Evolutionary conservation across 2,113 vertebrate genomes (phyloP).

Genomic region (Thunnus thynnus): DNA sequence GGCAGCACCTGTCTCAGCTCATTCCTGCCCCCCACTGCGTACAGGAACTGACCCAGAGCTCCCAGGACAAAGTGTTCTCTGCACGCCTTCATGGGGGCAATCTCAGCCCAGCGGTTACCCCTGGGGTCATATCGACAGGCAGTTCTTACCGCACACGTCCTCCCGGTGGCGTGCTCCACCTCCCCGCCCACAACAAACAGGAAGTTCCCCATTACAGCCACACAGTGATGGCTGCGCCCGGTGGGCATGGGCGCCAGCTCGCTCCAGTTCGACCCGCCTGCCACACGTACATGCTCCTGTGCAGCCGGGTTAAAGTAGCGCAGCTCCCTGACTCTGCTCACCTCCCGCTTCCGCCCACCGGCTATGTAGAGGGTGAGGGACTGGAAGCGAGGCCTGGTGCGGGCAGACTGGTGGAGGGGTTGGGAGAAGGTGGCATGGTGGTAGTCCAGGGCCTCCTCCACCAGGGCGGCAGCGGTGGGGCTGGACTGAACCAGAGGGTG

Average conservation of each 20-base stretch:
- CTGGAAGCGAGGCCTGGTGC: slow-evolving; percentile 93
- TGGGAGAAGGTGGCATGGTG: slow-evolving; percentile 92
- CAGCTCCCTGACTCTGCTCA: slow-evolving; percentile 93
- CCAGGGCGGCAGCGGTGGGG: slow-evolving; percentile 88
- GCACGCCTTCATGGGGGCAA: slow-evolving; percentile 97
- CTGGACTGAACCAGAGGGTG: slow-evolving; percentile 92
- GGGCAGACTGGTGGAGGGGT: slow-evolving; percentile 92
- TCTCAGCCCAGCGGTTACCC: slow-evolving; percentile 93
- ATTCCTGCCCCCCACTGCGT: slow-evolving; percentile 94
- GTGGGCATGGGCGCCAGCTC: slow-evolving; percentile 93
- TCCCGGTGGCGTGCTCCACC: slow-evolving; percentile 91
- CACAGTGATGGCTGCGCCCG: slow-evolving; percentile 96
- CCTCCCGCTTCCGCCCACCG: slow-evolving; percentile 93
- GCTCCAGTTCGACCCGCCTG: slow-evolving; percentile 94
- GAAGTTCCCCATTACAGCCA: slow-evolving; percentile 97
- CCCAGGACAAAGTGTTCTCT: slow-evolving; percentile 97
- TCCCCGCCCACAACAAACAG: slow-evolving; percentile 96
- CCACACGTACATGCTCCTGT: slow-evolving; percentile 89
- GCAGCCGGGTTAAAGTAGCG: slow-evolving; percentile 94
- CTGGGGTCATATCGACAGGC: slow-evolving; percentile 95
- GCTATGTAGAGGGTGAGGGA: slow-evolving; percentile 94
- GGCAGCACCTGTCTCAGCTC: slow-evolving; percentile 96
- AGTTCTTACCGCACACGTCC: slow-evolving; percentile 92
- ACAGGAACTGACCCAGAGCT: slow-evolving; percentile 91
- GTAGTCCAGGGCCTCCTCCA: slow-evolving; percentile 95